These are phyloP conservation scores for Odontamblyopus lacepedii DNA, from an alignment of 2,797 vertebrate genomes.

Conservation along the genomic window DNA sequence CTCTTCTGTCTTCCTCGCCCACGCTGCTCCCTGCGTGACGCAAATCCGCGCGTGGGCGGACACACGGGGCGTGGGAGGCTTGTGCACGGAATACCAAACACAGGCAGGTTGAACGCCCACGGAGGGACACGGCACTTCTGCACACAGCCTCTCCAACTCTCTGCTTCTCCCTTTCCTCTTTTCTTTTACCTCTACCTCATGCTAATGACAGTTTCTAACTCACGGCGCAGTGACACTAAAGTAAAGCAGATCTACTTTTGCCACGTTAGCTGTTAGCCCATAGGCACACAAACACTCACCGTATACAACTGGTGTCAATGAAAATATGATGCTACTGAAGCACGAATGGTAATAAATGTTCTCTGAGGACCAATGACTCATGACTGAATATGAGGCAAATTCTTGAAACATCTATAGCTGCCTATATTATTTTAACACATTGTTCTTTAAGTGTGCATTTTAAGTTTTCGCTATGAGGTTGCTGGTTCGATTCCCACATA, in stretches of 20 bases:
- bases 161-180: conserved; percentile 8
- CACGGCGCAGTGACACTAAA: neutral
- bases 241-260: neutral
- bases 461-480: too few species aligned
- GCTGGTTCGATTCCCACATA: too few species aligned
- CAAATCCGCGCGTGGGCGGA: conserved; percentile 87
- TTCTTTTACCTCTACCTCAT: conserved; percentile 6
- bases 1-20: conserved; percentile 74
- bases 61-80: conserved; percentile 80
- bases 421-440: too few species aligned
- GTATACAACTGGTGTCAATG: neutral
- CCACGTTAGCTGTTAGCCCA: neutral
- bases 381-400: neutral
- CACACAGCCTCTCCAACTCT: conserved; percentile 47
- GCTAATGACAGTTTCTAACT: conserved; percentile 7
- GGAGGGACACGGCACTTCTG: conserved; percentile 49
- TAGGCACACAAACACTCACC: neutral
- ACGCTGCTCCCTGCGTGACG: conserved; percentile 86
- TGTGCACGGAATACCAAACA: conserved; percentile 80
- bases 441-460: too few species aligned
- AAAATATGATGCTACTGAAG: neutral
- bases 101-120: conserved; percentile 74
- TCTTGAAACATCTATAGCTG: too few species aligned
- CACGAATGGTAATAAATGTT: neutral
- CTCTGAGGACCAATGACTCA: neutral